Percentiles rank a stretch among this genome's conserved stretches.
Conservation (phyloP, 2,888 invertebrate genomes). For the Patella caerulea region DNA sequence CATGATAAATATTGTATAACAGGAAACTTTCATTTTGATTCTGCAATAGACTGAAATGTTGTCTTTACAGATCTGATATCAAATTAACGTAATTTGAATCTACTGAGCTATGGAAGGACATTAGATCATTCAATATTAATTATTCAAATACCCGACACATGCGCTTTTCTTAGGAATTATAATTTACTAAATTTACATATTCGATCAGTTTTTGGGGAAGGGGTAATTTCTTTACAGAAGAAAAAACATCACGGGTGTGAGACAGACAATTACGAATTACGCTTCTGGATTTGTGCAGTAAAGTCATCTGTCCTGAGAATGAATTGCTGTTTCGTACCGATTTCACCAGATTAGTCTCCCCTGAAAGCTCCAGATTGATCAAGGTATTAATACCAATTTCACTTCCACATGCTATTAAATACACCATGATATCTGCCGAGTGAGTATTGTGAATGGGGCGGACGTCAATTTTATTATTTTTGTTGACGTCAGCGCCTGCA, state of each 20-base stretch:
- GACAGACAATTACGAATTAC: conserved; percentile 11
- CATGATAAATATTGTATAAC: too few relatives aligned
- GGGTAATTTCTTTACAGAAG: conserved; percentile 11
- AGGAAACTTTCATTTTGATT: too few relatives aligned
- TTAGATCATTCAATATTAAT: too few relatives aligned
- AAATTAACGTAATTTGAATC: too few relatives aligned
- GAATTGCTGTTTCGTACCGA: background rate
- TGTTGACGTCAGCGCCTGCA: conserved; percentile 23
- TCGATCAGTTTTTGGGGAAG: conserved; percentile 19
- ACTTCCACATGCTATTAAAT: conserved; percentile 20
- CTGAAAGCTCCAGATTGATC: conserved; percentile 7
- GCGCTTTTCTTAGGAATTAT: background rate
- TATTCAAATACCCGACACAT: too few relatives aligned
- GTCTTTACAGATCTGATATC: too few relatives aligned
- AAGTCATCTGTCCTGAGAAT: conserved; percentile 11
- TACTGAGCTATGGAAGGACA: too few relatives aligned
- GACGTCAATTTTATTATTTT: conserved; percentile 9
- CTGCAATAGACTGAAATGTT: too few relatives aligned
- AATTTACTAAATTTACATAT: conserved; percentile 14
- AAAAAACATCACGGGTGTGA: conserved; percentile 11
- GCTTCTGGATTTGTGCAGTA: conserved; percentile 15
- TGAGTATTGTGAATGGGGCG: conserved; percentile 17
- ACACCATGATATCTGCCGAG: conserved; percentile 7
- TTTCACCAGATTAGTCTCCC: background rate
- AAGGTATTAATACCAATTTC: conserved; percentile 16